These are phyloP conservation scores for Phaenicophaeus curvirostris DNA, from an alignment of 2,797 vertebrate genomes.

Conservation along the genomic window DNA sequence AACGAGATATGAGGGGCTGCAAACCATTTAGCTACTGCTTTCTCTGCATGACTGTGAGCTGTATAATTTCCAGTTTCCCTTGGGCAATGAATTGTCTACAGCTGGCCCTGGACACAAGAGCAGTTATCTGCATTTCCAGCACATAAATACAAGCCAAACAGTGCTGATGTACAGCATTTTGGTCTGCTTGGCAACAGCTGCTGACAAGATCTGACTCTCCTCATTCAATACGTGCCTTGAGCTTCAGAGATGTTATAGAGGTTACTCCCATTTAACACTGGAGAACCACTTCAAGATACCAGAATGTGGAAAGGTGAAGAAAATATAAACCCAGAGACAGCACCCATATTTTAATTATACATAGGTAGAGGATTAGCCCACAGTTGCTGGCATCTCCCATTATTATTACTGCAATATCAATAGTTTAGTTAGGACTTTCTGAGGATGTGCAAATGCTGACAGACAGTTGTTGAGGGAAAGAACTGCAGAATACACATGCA, in stretches of 20 bases:
- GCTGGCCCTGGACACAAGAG: not conserved
- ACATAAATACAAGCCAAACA: conserved; percentile 29
- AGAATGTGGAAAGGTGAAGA: not conserved
- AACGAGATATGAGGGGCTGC: conserved; percentile 28
- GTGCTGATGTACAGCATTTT: not conserved
- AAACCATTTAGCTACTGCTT: conserved; percentile 7
- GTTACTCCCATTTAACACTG: not conserved
- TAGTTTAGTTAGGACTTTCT: not conserved
- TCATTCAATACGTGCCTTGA: not conserved
- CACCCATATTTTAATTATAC: not conserved
- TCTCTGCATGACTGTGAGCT: conserved; percentile 11
- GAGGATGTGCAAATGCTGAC: not conserved
- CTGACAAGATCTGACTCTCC: not conserved
- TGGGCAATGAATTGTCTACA: conserved; percentile 35
- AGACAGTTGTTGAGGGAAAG: not conserved
- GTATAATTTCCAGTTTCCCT: conserved; percentile 24
- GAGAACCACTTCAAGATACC: not conserved
- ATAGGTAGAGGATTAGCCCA: not conserved
- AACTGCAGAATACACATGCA: not conserved
- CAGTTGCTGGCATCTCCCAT: not conserved
- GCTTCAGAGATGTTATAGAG: not conserved
- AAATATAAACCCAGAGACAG: not conserved
- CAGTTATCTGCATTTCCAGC: conserved; percentile 23
- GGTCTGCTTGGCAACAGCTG: not conserved
- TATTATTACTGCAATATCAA: not conserved